Conservation (phyloP, 2,113 vertebrate species). For the Leucopternis melanops region DNA sequence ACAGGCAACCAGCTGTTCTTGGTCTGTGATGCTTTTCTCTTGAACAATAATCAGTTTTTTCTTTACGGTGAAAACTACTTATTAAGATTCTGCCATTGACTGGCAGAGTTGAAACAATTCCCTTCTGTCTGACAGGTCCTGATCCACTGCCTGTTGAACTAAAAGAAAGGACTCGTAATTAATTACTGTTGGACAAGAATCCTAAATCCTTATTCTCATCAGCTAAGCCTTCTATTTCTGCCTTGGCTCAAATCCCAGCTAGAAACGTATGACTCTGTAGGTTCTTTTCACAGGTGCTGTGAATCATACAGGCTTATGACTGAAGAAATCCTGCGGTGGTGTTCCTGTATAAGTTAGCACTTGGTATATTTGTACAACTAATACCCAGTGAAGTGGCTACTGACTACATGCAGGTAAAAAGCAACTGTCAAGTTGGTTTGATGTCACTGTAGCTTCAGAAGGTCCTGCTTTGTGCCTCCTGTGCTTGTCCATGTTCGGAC, state of each 20-base stretch:
- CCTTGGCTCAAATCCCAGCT: background rate
- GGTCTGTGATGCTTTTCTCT: background rate
- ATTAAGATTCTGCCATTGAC: background rate
- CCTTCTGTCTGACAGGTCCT: background rate
- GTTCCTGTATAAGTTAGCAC: background rate
- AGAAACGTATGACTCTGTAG: background rate
- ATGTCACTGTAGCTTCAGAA: background rate
- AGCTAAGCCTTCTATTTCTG: background rate
- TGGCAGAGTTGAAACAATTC: slow-evolving; percentile 6
- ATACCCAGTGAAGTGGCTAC: background rate
- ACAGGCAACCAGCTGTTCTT: background rate
- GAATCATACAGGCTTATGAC: background rate
- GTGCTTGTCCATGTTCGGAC: background rate
- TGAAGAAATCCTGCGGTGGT: background rate
- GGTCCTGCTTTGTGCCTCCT: background rate
- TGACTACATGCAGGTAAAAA: background rate
- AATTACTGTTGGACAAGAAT: background rate
- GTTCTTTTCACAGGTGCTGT: background rate
- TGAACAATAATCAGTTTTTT: background rate
- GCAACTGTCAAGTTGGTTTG: background rate
- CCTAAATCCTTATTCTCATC: slow-evolving; percentile 4
- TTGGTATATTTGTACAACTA: background rate
- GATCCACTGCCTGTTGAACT: background rate
- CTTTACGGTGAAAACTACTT: background rate
- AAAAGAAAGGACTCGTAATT: background rate